phyloP scores from a whole-genome alignment of 2,113 vertebrate species.

The Centropus bengalensis region DNA sequence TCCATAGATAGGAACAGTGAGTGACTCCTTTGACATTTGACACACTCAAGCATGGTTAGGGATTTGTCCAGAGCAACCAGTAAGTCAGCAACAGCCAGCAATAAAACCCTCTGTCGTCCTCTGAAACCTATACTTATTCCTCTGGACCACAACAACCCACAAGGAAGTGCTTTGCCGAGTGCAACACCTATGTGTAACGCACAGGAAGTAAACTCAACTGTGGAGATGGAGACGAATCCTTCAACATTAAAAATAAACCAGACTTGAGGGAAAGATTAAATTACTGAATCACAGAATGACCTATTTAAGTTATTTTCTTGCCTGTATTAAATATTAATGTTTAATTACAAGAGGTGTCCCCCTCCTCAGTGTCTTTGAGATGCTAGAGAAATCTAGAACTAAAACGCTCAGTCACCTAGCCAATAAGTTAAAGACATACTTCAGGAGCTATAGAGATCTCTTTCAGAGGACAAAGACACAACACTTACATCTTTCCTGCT shows the following conservation, averaged over 20 bases:
- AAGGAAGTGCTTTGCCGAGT: background rate
- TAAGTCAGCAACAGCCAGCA: background rate
- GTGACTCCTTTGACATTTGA: background rate
- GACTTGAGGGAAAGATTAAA: background rate
- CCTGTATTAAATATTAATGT: slow-evolving; percentile 12
- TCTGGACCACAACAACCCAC: background rate
- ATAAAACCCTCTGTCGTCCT: background rate
- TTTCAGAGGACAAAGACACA: background rate
- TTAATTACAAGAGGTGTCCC: background rate
- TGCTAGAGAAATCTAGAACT: background rate
- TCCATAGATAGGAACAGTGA: background rate
- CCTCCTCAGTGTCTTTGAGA: background rate
- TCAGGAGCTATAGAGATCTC: background rate
- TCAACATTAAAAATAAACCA: background rate
- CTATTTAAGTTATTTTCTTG: slow-evolving; percentile 15
- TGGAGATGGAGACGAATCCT: background rate
- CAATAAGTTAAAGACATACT: background rate
- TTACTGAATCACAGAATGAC: background rate
- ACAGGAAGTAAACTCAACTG: background rate
- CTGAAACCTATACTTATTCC: background rate
- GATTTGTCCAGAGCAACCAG: background rate
- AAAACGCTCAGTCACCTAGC: background rate
- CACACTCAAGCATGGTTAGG: background rate
- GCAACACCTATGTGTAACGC: background rate
- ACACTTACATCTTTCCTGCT: background rate